These are phyloP conservation scores for Herminia tarsipennalis DNA, from an alignment of 2,888 invertebrate genomes.

Conservation along the genomic window DNA sequence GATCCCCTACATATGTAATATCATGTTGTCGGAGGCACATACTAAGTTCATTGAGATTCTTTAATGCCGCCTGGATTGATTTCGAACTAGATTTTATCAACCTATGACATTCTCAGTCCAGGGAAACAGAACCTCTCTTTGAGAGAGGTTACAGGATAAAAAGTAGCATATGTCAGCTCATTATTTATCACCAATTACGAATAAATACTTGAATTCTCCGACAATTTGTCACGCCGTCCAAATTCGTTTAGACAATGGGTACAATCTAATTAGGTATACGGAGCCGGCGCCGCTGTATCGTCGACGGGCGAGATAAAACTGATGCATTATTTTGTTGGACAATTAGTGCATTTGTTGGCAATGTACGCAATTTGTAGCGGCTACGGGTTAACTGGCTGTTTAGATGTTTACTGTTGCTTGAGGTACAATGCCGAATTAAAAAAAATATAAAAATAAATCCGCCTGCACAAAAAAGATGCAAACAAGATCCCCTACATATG, in stretches of 20 bases:
- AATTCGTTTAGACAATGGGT: conserved; percentile 38
- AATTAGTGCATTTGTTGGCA: conserved; percentile 64
- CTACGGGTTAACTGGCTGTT: conserved; percentile 6
- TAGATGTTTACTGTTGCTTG: conserved; percentile 5
- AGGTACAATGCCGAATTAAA: conserved; percentile 39
- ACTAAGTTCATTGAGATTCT: no score
- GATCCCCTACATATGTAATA: no score
- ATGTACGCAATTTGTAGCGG: conserved; percentile 45
- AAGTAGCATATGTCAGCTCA: neutral
- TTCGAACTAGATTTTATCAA: no score
- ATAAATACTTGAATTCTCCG: conserved; percentile 33
- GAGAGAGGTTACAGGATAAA: no score
- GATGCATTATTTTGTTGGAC: conserved; percentile 72
- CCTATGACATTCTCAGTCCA: no score
- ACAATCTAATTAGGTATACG: conserved; percentile 48
- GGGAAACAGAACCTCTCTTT: no score
- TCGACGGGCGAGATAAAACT: conserved; percentile 55
- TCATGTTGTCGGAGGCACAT: no score
- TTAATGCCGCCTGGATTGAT: no score
- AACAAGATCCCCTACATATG: no score
- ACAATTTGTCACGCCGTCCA: conserved; percentile 31
- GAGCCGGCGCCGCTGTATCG: conserved; percentile 50
- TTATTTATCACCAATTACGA: neutral
- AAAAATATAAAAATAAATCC: no score
- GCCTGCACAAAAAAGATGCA: no score